Evolutionary conservation across 2,888 invertebrate species (phyloP).

Genomic region (Agriopis aurantiaria): DNA sequence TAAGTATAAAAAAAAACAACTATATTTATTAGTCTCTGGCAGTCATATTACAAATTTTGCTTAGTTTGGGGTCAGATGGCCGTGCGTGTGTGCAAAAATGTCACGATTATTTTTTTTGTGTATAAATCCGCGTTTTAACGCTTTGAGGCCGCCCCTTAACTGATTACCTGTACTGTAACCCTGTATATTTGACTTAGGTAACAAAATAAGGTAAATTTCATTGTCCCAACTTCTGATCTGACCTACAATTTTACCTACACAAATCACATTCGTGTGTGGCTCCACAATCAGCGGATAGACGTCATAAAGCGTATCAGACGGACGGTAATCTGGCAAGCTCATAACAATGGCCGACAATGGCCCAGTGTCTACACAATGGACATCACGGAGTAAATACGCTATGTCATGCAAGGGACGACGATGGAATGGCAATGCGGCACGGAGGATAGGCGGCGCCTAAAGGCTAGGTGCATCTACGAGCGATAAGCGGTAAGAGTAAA

Average conservation of each 20-base stretch:
- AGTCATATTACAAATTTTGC: no score
- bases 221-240: neutral
- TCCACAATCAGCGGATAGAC: constrained; percentile 22
- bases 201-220: no score
- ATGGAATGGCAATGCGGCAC: constrained; percentile 41
- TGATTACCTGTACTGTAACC: no score
- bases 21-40: no score
- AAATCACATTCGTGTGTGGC: constrained; percentile 17
- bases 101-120: no score
- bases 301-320: constrained; percentile 24
- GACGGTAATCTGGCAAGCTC: constrained; percentile 26
- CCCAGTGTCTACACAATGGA: constrained; percentile 41
- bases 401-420: constrained; percentile 26
- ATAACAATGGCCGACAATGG: constrained; percentile 41
- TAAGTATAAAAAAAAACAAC: no score
- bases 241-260: constrained; percentile 18
- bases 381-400: constrained; percentile 22
- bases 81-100: no score
- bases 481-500: neutral
- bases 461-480: constrained; percentile 30
- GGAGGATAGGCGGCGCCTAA: constrained; percentile 57
- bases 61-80: no score
- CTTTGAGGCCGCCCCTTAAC: no score
- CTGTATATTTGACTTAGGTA: no score
- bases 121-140: no score